Conservation (phyloP, 2,113 vertebrate species). For the Symphodus melops region DNA sequence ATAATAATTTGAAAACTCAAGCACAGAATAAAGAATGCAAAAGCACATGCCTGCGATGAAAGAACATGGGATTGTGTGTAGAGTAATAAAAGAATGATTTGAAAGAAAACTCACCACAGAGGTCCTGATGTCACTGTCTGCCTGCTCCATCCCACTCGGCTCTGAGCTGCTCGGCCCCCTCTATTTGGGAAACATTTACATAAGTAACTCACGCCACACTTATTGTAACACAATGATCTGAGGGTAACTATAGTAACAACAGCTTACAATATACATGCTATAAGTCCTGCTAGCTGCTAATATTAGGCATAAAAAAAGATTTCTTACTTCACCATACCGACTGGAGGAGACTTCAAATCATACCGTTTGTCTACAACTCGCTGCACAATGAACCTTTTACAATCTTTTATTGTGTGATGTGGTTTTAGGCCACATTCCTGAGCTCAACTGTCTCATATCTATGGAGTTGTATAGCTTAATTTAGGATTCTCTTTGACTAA, state of each 20-base stretch:
- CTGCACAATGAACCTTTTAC: too few species aligned
- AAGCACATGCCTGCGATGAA: neutral
- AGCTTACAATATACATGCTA: neutral
- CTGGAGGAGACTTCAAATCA: too few species aligned
- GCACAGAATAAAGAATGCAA: neutral
- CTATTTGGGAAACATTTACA: slow-evolving; percentile 68
- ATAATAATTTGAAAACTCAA: slow-evolving; percentile 7
- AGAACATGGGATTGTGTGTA: neutral
- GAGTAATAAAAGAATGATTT: too few species aligned
- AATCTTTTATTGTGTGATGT: too few species aligned
- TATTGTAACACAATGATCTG: neutral
- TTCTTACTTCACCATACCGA: too few species aligned
- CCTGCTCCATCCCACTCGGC: slow-evolving; percentile 71
- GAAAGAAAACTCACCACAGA: slow-evolving; percentile 77
- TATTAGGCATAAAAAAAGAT: too few species aligned
- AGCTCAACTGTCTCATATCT: too few species aligned
- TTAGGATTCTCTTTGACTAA: too few species aligned
- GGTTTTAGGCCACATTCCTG: too few species aligned
- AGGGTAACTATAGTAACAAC: neutral
- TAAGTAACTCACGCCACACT: slow-evolving; percentile 1
- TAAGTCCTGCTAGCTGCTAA: too few species aligned
- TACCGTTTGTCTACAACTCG: too few species aligned
- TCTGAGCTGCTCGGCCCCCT: slow-evolving; percentile 75
- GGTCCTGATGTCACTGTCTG: slow-evolving; percentile 56
- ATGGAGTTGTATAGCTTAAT: too few species aligned